Evolutionary conservation across 2,113 vertebrate species (phyloP), one percentile per base, ranked within the genome.

Genomic region (Mormyrus iriodes): DNA sequence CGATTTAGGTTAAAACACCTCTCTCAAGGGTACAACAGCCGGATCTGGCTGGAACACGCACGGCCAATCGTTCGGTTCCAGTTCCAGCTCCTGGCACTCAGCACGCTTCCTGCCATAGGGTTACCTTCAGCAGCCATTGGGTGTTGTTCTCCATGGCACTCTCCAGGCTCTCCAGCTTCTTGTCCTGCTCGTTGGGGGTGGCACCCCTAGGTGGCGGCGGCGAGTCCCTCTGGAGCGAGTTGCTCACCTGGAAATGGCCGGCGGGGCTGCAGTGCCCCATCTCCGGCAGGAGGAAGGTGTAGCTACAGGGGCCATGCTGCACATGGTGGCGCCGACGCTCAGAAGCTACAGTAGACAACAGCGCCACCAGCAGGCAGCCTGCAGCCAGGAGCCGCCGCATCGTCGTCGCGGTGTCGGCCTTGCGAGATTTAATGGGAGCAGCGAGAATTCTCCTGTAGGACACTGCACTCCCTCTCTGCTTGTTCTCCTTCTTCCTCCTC

Each of bases 51-150:
- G 35, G 73, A 79, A 79, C 35, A 39, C 35, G 13, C 2, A 15
- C n/a, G 35, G 49, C 31, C 51, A 86, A 52, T 55, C 52, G 24
- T 53, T 17, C 35, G 27, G 27, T 86, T 39, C 85, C 85, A 51
- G 49, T 52, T 86, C 4, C 85, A 53, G 13, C 49, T 53, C 85
- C 85, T 44, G 3, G 39, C 21, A 5, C n/a, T 10, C n/a, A 86
- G 12, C 35, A n/a, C 3, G 4, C 55, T 19, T 44, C 53, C 4
- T n/a, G 86, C 6, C 19, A 3, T 44, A 9, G 9, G 82, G 39
- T 91, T 95, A 97, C 96, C 96, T 97, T 97, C 89, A 95, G 96
- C 83, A 97, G 92, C 97, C 97, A 97, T 90, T 95, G 94, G 1
- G 96, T 97, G 92, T 97, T 97, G 90, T 97, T 97, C 93, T 97